Base-by-base conservation (phyloP, 2,113 vertebrate genomes). In the Vimba vimba region DNA sequence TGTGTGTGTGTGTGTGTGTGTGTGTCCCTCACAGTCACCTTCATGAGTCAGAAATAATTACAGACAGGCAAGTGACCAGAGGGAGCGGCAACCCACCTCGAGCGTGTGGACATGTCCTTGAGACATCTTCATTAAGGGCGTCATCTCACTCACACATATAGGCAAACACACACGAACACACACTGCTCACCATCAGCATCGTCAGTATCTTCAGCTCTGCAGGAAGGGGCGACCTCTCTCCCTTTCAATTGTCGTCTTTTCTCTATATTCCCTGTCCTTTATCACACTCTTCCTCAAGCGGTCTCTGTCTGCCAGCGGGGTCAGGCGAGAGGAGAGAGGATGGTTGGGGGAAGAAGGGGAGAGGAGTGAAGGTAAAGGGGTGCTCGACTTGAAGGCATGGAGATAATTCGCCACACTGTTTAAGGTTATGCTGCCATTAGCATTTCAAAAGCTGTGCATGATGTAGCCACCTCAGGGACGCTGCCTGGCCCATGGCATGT, bases 401-500 rank as follows among this genome's bases (percentile, higher is more conserved):
- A 88, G 85, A 88, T 85, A 87, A 88, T 85, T 86, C 83, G 50
- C 62, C 81, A 66, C 83, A 73, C 88, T 82, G 87, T 85, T 88
- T 85, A 87, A 90, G 87, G 87, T 90, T 86, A 88, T 36, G 39
- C 74, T 4, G 47, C 57, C 89, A 90, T 90, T 90, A 85, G 87
- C 89, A 90, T 90, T 90, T 90, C 87, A 88, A 88, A 88, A 88
- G 85, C 79, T 45, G 77, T 62, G 45, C 36, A 71, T 77, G 66
- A 77, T 62, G 50, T 64, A 55, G 74, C 43, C 60, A 50, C 82
- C 86, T 82, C 83, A 78, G 88, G 88, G 88, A 89, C 79, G 47
- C 73, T 71, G 83, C 33, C 77, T 33, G 86, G 83, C 88, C 86
- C 74, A 75, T 79, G 86, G 86, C 77, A 13, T 87, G 88, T 87